phyloP scores from a whole-genome alignment of 2,797 vertebrate genomes.

The Phoebastria nigripes region DNA sequence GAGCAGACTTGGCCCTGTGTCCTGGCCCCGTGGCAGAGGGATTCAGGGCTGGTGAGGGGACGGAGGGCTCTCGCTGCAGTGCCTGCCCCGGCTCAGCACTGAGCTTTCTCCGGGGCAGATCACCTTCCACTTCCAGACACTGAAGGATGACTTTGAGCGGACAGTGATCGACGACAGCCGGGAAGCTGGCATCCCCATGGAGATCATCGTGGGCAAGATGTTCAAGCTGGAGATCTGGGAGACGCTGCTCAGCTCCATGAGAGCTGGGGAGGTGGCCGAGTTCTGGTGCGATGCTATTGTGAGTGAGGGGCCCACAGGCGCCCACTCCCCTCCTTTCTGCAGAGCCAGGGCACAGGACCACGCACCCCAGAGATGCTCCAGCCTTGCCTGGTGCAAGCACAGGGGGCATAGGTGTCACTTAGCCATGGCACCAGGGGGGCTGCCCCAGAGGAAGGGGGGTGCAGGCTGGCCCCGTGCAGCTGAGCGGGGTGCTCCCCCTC shows the following conservation, averaged over 20 bases:
- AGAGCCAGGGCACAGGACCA: fast-evolving
- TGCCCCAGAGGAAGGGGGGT: not conserved
- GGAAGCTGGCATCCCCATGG: constrained; percentile 78
- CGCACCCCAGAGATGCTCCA: not conserved
- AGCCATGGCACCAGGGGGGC: fast-evolving
- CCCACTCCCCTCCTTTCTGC: not conserved
- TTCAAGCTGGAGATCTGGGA: constrained; percentile 93
- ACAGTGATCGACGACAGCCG: constrained; percentile 87
- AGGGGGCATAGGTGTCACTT: not conserved
- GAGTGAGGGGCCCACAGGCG: constrained; percentile 37
- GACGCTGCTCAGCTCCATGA: constrained; percentile 86
- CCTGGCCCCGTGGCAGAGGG: not conserved
- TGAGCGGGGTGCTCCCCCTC: not conserved
- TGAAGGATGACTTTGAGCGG: constrained; percentile 86
- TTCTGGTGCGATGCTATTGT: constrained; percentile 88
- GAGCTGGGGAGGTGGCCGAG: constrained; percentile 86
- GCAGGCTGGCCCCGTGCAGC: fast-evolving
- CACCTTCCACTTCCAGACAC: constrained; percentile 87
- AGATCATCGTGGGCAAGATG: constrained; percentile 90
- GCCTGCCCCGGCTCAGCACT: not conserved
- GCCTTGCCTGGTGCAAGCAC: not conserved
- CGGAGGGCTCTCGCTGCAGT: fast-evolving
- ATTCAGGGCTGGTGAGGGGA: fast-evolving
- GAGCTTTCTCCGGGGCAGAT: constrained; percentile 66
- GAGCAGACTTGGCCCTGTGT: not conserved